Evolutionary conservation across 2,888 invertebrate species (phyloP).

Genomic region (Phyllotreta cruciferae): DNA sequence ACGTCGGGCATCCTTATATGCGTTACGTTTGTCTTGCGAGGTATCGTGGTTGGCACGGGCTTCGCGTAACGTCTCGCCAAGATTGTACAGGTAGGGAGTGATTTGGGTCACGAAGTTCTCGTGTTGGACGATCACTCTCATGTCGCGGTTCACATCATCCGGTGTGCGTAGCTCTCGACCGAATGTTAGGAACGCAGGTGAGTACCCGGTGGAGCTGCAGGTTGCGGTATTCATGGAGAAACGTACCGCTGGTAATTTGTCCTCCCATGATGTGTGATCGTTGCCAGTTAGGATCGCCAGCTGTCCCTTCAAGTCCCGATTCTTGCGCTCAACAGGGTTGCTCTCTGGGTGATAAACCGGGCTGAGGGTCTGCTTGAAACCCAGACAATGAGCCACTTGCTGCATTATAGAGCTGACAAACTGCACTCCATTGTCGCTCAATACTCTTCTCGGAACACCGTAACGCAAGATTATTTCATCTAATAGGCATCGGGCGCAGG

Average conservation of each 20-base stretch:
- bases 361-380: not conserved
- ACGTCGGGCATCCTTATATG: conserved; percentile 37
- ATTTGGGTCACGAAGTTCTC: conserved; percentile 31
- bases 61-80: conserved; percentile 13
- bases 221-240: conserved; percentile 46
- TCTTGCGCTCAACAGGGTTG: conserved; percentile 40
- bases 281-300: conserved; percentile 7
- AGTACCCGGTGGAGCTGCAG: conserved; percentile 38
- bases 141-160: conserved; percentile 32
- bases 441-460: conserved; percentile 50
- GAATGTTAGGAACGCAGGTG: conserved; percentile 49
- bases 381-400: conserved; percentile 45
- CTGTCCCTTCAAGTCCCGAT: conserved; percentile 23
- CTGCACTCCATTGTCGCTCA: conserved; percentile 53
- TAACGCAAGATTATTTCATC: conserved; percentile 48
- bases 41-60: conserved; percentile 22
- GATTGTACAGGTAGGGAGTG: conserved; percentile 15
- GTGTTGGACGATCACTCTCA: conserved; percentile 14
- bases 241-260: conserved; percentile 4
- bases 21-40: conserved; percentile 33
- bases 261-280: conserved; percentile 8
- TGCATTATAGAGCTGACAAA: conserved; percentile 52
- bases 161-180: conserved; percentile 45
- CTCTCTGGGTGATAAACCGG: conserved; percentile 23
- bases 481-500: conserved; percentile 41